A percentile compares a stretch with the other conserved stretches of the same genome.
phyloP scores from a whole-genome alignment of 2,888 invertebrate species.

The Caenorhabditis sp. region DNA sequence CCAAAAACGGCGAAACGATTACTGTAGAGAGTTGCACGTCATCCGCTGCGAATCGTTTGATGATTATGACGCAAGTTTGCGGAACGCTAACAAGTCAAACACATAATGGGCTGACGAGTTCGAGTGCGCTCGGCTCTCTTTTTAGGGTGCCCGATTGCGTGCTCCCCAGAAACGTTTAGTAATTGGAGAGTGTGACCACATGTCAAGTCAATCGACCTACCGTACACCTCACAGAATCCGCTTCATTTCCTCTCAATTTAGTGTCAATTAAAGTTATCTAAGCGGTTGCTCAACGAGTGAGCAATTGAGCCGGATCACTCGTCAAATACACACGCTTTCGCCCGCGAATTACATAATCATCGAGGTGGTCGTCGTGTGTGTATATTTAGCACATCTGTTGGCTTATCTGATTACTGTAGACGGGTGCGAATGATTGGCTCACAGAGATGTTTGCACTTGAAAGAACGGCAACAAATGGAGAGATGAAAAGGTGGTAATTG shows the following conservation, averaged over 20 bases:
- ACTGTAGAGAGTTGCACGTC: neutral
- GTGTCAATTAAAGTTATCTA: neutral
- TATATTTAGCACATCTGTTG: no score
- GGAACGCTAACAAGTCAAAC: constrained; percentile 32
- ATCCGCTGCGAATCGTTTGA: neutral
- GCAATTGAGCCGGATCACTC: no score
- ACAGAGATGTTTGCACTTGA: no score
- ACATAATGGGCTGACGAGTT: constrained; percentile 7
- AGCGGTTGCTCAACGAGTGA: neutral
- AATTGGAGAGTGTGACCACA: constrained; percentile 54
- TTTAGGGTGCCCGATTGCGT: constrained; percentile 10
- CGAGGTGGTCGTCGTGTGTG: no score
- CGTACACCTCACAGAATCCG: no score
- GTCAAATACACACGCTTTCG: neutral
- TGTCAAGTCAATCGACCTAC: constrained; percentile 15
- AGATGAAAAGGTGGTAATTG: no score
- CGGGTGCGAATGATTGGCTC: no score
- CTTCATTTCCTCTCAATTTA: neutral
- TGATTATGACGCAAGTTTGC: constrained; percentile 19
- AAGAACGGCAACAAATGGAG: no score
- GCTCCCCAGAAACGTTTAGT: constrained; percentile 25
- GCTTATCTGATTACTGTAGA: no score
- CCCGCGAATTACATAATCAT: no score
- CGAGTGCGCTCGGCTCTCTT: constrained; percentile 34
- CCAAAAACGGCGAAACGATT: neutral